Evolutionary conservation across 1,140 invertebrate species (phyloP), one percentile per base, ranked within the genome.

Genomic region (Papilio machaon): DNA sequence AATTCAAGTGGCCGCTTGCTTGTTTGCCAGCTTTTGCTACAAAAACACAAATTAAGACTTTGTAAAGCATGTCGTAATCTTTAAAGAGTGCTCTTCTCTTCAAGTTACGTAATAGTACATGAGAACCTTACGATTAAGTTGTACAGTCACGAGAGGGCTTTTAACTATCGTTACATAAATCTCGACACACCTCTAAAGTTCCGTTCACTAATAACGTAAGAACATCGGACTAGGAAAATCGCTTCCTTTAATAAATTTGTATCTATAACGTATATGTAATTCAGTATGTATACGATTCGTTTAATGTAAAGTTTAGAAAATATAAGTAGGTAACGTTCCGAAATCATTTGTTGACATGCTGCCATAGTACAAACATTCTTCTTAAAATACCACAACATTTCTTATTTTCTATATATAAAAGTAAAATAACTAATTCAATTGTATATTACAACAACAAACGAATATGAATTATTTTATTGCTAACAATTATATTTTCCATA

Each of bases 121-220:
- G 46, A 76, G 74, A 76, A 76, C 35, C 74, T 76, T 52, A 70
- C 13, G 7, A 2, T 74, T n/a, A 52, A 76, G 46, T 76, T 76
- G 73, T 30, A 49, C 15, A 76, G 43, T 54, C 19, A 76, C 47
- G 74, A 76, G 74, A 46, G 74, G 70, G 38, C 70, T 73, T 11
- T 76, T 76, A 52, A 52, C 11, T n/a, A 23, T 30, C n/a, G 19
- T 76, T 76, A 76, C 74, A 19, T 52, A 76, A 76, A 19, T n/a
- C 19, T 11, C 13, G 47, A 46, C 19, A 76, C 47, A 49, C 46
- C 46, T 54, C 47, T 47, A 76, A 76, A 76, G 74, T 47, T 76
- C n/a, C 74, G 19, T 35, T 76, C 47, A 2, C n/a, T n/a, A 7
- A 8, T 52, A 49, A 19, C 74, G 74, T 23, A 23, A 4, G 19